phyloP scores from a whole-genome alignment of 2,113 vertebrate genomes.

The Antigone vipio region DNA sequence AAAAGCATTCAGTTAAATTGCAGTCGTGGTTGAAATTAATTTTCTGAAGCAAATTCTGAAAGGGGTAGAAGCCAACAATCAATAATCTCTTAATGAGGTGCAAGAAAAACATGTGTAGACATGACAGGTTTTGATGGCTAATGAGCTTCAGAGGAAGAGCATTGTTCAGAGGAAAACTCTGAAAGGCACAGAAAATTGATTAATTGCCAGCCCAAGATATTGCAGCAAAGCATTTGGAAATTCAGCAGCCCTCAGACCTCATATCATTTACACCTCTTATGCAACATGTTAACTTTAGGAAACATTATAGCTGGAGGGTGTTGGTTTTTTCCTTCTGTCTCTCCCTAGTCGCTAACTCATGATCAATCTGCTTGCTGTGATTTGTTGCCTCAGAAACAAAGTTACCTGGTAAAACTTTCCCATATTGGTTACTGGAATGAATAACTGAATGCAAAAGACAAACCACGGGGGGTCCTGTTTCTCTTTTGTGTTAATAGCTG shows the following conservation, averaged over 20 bases:
- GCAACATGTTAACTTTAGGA: background rate
- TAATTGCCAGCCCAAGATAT: slow-evolving; percentile 53
- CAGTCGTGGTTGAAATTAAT: slow-evolving; percentile 30
- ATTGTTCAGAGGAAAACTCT: slow-evolving; percentile 49
- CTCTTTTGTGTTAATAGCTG: background rate
- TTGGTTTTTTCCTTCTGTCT: background rate
- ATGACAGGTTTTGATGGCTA: slow-evolving; percentile 61
- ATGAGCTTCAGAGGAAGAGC: slow-evolving; percentile 53
- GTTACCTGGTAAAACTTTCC: slow-evolving; percentile 32
- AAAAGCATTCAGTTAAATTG: slow-evolving; percentile 34
- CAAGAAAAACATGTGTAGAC: slow-evolving; percentile 63
- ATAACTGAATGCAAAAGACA: background rate
- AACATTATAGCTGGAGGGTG: slow-evolving; percentile 37
- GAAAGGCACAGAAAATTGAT: slow-evolving; percentile 60
- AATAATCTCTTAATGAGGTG: slow-evolving; percentile 64
- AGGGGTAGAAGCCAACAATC: slow-evolving; percentile 51
- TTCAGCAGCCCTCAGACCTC: slow-evolving; percentile 19
- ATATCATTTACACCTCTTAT: slow-evolving; percentile 32
- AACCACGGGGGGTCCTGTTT: background rate
- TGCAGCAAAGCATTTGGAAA: slow-evolving; percentile 39
- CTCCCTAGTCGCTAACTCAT: background rate
- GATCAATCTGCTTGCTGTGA: slow-evolving; percentile 1
- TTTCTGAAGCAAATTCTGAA: slow-evolving; percentile 60
- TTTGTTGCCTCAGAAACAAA: slow-evolving; percentile 25
- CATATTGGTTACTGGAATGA: background rate